Evolutionary conservation across 2,113 vertebrate genomes (phyloP), one percentile per base, ranked within the genome.

Genomic region (Notarius lentiginosus): DNA sequence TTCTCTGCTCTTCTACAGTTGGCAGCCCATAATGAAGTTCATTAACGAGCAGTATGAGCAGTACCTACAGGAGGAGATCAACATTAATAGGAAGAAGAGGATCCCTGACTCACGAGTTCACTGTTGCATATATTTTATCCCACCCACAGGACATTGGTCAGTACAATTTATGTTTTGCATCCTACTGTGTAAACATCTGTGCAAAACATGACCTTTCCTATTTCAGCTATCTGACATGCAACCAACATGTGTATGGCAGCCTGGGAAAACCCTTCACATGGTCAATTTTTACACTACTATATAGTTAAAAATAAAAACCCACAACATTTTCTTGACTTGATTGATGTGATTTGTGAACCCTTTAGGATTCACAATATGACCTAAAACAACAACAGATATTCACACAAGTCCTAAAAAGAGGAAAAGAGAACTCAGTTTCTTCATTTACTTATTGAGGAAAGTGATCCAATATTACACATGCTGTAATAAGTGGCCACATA

Each of bases 81-180:
- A 97, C 93, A 97, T 99, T 55, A 95, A 99, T 93, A 92, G 98
- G 8, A 99, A 99, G 96, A 99, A 97, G 89, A 96, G 96, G 85
- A 99, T 99, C 92, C 97, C 97, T 0, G 98, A 99, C 94, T 97
- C 96, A 0, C 94, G 98, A 1, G 97, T 99, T 34, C 98, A 99
- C 94, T 99, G 98, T 93, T 99, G 98, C 94, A 97, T 99, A 92
- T 99, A 99, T 94, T 99, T 99, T 94, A 99, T 99, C 89, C 97
- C 98, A 0, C 97, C 98, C 89, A 99, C 97, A 0, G 98, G 98
- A 91, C 98, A 99, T 94, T 95, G 97, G 98, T 99, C 93, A 12
- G 97, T 72, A 34, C 77, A 47, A 4, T 41, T 61, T 61, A 5
- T 6, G 24, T 61, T 61, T 53, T 61, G 34, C 24, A 79, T n/a